Evolutionary conservation across 1,140 invertebrate genomes (phyloP).

Genomic region (Neoseiulus cucumeris): DNA sequence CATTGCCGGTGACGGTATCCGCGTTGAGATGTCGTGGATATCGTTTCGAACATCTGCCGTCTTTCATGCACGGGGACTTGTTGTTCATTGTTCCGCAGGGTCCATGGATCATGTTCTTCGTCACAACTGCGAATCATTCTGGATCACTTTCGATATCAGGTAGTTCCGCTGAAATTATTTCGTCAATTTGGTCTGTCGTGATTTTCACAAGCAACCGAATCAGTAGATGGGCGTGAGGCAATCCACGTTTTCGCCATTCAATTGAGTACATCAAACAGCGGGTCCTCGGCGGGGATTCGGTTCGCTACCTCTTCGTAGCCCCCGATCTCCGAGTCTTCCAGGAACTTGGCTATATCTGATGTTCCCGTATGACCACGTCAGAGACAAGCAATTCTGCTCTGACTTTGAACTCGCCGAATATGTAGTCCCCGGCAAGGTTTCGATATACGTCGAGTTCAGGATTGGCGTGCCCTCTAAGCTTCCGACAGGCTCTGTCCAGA

Average conservation of each 20-base stretch:
- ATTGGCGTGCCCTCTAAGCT: too few relatives aligned
- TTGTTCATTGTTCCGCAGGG: background rate
- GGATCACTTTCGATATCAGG: conserved; percentile 54
- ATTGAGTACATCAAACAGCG: conserved; percentile 21
- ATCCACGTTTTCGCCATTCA: conserved; percentile 30
- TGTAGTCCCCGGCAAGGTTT: too few relatives aligned
- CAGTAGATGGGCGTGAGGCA: conserved; percentile 29
- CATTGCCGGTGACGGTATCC: too few relatives aligned
- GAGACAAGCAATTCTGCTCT: too few relatives aligned
- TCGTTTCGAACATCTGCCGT: background rate
- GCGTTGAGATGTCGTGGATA: too few relatives aligned
- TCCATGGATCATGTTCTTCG: conserved; percentile 14
- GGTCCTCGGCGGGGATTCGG: too few relatives aligned
- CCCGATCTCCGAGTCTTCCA: background rate
- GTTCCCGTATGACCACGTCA: background rate
- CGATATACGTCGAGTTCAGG: too few relatives aligned
- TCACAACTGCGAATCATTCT: background rate
- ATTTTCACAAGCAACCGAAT: conserved; percentile 16
- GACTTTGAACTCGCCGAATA: too few relatives aligned
- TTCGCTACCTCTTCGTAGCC: too few relatives aligned
- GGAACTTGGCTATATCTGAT: conserved; percentile 19
- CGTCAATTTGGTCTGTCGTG: conserved; percentile 1
- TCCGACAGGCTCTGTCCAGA: too few relatives aligned
- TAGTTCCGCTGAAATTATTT: conserved; percentile 34
- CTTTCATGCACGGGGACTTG: background rate